Base-by-base conservation (phyloP, 2,113 vertebrate genomes). In the Crotalus helleri region DNA sequence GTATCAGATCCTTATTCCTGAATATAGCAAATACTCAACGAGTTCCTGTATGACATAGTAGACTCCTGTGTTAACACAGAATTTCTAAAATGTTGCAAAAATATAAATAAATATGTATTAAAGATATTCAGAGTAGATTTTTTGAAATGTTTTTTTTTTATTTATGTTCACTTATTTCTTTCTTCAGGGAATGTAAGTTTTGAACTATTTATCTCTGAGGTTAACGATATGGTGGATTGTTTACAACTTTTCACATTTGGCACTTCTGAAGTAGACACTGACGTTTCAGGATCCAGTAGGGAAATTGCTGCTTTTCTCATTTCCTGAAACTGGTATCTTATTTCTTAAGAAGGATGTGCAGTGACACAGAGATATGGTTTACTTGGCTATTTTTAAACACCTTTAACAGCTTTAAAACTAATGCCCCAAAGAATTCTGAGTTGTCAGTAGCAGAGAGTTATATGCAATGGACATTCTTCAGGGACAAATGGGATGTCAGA, bases 331-430 rank as follows among this genome's bases (percentile, higher is more conserved):
- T 11, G 93, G 54, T 17, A 86, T 93, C 94, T 92, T 55, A 59
- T 93, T 95, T 95, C 0, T 0, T 55, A 90, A 94, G 54, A 9
- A 69, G 85, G 91, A 89, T 33, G 2, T 59, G 23, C 7, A 57
- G 11, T 0, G 0, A 1, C 15, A 88, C 87, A 93, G 44, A 81
- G 81, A 81, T 0, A 0, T 15, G 91, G 1, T 0, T 90, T 0
- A 0, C 8, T 55, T 26, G n/a, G 81, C 92, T 92, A 29, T 93
- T 90, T 91, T n/a, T 92, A 94, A 94, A 39, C 90, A 89, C 44
- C 39, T n/a, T 64, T 57, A 57, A 57, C 54, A 57, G 57, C 86
- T 92, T 39, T 81, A 91, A 94, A 93, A 94, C 0, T 89, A 81
- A 9, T 0, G 0, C 6, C 61, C 23, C 0, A 0, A 90, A 93